Conservation (phyloP, 2,113 vertebrate species). For the Ailuropoda melanoleuca region DNA sequence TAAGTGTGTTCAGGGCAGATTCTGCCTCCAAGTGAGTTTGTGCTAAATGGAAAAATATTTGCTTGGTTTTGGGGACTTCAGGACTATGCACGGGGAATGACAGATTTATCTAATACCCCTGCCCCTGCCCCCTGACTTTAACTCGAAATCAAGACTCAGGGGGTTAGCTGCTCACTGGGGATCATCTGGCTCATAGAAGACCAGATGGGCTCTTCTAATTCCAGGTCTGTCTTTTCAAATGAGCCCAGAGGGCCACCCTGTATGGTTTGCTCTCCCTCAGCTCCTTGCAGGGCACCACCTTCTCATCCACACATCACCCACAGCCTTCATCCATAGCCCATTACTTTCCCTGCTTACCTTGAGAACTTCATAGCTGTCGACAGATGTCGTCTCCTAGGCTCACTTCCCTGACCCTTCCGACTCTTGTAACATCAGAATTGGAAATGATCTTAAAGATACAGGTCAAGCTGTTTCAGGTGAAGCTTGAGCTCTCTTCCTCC, state of each 20-base stretch:
- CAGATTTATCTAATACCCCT: not conserved
- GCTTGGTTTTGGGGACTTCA: not conserved
- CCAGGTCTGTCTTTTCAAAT: not conserved
- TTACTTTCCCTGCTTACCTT: not conserved
- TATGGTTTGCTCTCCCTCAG: too few relatives aligned
- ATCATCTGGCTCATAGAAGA: not conserved
- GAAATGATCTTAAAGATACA: not conserved
- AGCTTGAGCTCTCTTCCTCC: not conserved
- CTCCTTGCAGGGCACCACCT: too few relatives aligned
- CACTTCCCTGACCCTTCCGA: not conserved
- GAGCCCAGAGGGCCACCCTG: too few relatives aligned
- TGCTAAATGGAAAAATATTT: not conserved
- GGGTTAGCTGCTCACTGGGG: not conserved
- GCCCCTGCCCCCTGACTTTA: not conserved
- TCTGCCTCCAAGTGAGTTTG: not conserved
- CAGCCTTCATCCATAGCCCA: accelerated
- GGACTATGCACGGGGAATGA: not conserved
- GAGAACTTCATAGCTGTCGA: too few relatives aligned
- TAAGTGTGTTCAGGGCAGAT: not conserved
- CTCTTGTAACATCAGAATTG: not conserved
- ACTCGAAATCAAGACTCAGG: not conserved
- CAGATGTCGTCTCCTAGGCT: not conserved
- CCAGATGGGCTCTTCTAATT: not conserved
- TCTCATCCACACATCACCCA: too few relatives aligned
- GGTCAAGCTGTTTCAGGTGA: not conserved